Base-by-base conservation (phyloP, 35 echinoderm and acorn worm species). In the Diadema setosum region DNA sequence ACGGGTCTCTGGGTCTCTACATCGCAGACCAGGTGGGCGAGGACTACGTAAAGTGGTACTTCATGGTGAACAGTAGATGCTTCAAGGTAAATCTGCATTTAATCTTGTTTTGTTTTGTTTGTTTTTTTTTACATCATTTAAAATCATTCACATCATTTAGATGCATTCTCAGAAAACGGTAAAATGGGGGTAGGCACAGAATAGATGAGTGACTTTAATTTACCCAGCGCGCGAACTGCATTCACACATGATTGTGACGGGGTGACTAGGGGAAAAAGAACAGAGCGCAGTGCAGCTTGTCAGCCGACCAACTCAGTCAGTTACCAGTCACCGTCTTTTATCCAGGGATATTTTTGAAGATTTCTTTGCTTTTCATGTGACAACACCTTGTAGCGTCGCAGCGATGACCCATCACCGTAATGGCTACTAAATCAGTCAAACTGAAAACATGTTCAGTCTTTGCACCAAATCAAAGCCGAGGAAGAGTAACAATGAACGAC, bases 1-100 rank as follows among this genome's bases (percentile, higher is more conserved):
- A 98, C 42, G 95, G 95, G 11, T 94, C 95, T 5, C 63, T 98
- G 27, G 95, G 95, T 33, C 89, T 98, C 12, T 98, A 98, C 82
- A 88, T 98, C 21, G 91, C 91, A 0, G 95, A 98, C 81, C 92
- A 91, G 46, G 89, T 98, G 5, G 95, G 95, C 12, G 95, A 94
- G 27, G 95, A 98, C 30, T 90, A 98, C 44, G 95, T 94, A 20
- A 88, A 91, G 20, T 21, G 87, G 41, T 94, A 98, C 95, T 98
- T 94, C 70, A 67, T 94, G 2, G 84, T 94, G 27, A 87, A 98
- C 69, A 98, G 91, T 84, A 93, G 87, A 56, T 93, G 91, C 78
- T 98, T 98, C 65, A 93, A 82, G 91, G 95, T 98, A 85, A 75
- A 91, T 89, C 8, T 27, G 46, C 36, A 30, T 8, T 15, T 8